phyloP scores from a whole-genome alignment of 2,888 invertebrate genomes.

The Syrphus vitripennis region DNA sequence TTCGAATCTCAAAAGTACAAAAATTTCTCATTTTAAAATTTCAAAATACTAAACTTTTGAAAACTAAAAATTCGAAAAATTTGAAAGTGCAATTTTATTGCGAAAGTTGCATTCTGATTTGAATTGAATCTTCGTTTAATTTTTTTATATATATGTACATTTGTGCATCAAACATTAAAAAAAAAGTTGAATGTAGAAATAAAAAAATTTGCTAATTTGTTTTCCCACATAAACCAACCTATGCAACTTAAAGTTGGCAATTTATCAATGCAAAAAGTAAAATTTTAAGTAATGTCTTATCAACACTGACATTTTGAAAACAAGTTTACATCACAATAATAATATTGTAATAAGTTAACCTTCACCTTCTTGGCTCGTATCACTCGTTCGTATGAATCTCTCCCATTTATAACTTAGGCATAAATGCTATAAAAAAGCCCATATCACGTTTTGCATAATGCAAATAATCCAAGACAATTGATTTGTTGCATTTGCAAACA shows the following conservation, averaged over 20 bases:
- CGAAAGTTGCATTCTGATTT: too few relatives aligned
- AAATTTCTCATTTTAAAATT: too few relatives aligned
- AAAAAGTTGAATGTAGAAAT: too few relatives aligned
- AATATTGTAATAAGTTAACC: not conserved
- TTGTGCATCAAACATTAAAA: too few relatives aligned
- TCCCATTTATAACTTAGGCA: too few relatives aligned
- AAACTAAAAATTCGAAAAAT: too few relatives aligned
- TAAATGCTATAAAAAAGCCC: not conserved
- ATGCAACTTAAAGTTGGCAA: not conserved
- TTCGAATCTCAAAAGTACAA: too few relatives aligned
- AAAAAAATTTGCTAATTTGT: not conserved
- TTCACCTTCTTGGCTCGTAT: conserved; percentile 7
- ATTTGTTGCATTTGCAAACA: conserved; percentile 17
- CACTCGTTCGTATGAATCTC: not conserved
- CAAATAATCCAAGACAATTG: conserved; percentile 10
- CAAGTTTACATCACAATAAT: not conserved
- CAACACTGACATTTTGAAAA: not conserved
- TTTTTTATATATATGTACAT: too few relatives aligned
- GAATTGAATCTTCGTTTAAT: too few relatives aligned
- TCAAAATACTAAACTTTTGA: too few relatives aligned
- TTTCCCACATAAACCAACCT: not conserved
- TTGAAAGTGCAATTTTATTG: too few relatives aligned
- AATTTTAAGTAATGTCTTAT: not conserved
- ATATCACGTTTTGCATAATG: conserved; percentile 9
- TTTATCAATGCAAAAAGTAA: not conserved